phyloP scores from a whole-genome alignment of 2,888 invertebrate species.

The Rhynchonema sp. region DNA sequence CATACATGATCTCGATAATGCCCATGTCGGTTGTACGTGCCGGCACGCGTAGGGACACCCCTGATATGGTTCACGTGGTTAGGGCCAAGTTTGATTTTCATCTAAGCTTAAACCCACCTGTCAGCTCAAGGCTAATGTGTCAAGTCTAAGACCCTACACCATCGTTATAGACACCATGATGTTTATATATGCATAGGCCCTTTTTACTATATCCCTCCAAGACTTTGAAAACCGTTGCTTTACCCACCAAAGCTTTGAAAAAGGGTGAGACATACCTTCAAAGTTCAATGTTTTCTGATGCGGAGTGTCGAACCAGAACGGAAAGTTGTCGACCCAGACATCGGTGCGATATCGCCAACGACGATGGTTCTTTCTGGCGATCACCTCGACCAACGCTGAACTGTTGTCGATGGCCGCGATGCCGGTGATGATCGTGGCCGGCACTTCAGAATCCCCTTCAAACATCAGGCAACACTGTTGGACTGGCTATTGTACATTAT shows the following conservation, averaged over 20 bases:
- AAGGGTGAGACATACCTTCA: no score
- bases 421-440: slow-evolving; percentile 30
- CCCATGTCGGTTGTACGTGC: background rate
- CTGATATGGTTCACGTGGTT: no score
- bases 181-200: no score
- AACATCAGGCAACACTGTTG: background rate
- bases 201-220: no score
- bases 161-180: no score
- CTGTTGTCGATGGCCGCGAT: slow-evolving; percentile 56
- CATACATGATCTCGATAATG: slow-evolving; percentile 49
- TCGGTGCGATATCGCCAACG: slow-evolving; percentile 78
- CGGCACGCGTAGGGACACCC: background rate
- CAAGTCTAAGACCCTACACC: no score
- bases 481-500: background rate
- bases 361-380: slow-evolving; percentile 57
- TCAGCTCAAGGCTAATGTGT: no score
- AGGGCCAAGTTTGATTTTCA: no score
- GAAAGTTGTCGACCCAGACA: slow-evolving; percentile 63
- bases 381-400: slow-evolving; percentile 63
- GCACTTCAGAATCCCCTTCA: slow-evolving; percentile 22
- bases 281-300: slow-evolving; percentile 43
- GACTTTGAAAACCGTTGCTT: no score
- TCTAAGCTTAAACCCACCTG: no score
- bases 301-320: slow-evolving; percentile 67
- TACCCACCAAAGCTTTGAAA: no score